A percentile compares a stretch with the other conserved stretches of the same genome.
phyloP scores from a whole-genome alignment of 2,888 invertebrate species.

The Hypsopygia costalis region DNA sequence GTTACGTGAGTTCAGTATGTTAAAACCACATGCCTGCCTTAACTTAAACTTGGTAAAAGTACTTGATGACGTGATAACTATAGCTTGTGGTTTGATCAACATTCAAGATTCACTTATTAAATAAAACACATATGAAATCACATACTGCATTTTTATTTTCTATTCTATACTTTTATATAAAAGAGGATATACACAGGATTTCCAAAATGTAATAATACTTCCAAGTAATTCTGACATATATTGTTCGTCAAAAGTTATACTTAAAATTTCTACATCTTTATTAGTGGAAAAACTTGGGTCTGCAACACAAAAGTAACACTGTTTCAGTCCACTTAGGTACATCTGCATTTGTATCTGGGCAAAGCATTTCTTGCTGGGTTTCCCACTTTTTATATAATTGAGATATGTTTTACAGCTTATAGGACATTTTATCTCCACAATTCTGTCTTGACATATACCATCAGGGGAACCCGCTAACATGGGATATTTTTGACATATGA shows the following conservation, averaged over 20 bases:
- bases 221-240: constrained; percentile 9
- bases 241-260: constrained; percentile 8
- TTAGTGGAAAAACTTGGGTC: constrained; percentile 13
- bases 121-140: not conserved
- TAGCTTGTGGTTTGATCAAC: constrained; percentile 25
- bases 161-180: constrained; percentile 15
- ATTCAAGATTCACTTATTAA: constrained; percentile 21
- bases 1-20: constrained; percentile 11
- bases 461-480: constrained; percentile 32
- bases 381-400: constrained; percentile 20
- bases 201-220: constrained; percentile 12
- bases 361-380: constrained; percentile 17
- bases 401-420: constrained; percentile 16
- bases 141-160: constrained; percentile 1
- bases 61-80: constrained; percentile 21
- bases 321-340: constrained; percentile 16
- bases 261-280: constrained; percentile 15
- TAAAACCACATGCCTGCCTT: constrained; percentile 12
- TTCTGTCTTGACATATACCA: constrained; percentile 20
- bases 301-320: constrained; percentile 21
- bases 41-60: not conserved
- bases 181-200: constrained; percentile 15
- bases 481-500: constrained; percentile 18
- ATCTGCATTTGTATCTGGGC: constrained; percentile 25
- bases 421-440: constrained; percentile 23